Conservation (phyloP, 2,888 invertebrate species). For the Nebria salina region DNA sequence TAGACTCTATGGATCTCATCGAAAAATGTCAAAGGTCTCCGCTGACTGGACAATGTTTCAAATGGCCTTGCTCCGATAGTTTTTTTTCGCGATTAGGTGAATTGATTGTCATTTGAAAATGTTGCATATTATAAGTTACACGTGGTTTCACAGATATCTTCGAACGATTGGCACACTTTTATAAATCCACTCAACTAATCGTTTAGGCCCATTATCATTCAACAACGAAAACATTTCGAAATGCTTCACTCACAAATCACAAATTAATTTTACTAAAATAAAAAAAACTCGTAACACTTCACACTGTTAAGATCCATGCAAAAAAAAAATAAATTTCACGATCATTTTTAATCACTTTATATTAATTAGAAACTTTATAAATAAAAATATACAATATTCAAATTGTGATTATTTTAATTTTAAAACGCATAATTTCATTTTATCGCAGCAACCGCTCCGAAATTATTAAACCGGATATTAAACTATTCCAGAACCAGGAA, state of each 20-base stretch:
- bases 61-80: constrained; percentile 50
- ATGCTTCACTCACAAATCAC: not conserved
- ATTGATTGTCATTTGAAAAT: constrained; percentile 22
- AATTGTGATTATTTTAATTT: too few species aligned
- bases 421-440: too few species aligned
- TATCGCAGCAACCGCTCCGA: too few species aligned
- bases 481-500: too few species aligned
- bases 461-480: too few species aligned
- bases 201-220: too few species aligned
- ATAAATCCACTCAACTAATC: not conserved
- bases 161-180: not conserved
- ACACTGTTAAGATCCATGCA: not conserved
- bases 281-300: not conserved
- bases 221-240: not conserved
- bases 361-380: too few species aligned
- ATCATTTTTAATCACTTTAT: too few species aligned
- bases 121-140: constrained; percentile 19
- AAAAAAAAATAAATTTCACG: too few species aligned
- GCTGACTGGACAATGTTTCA: constrained; percentile 50
- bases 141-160: constrained; percentile 16
- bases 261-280: not conserved
- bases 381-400: too few species aligned
- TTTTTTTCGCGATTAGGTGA: constrained; percentile 25
- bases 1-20: constrained; percentile 24
- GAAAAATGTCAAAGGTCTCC: constrained; percentile 36